phyloP scores from a whole-genome alignment of 2,888 invertebrate species.

The Mythimna vitellina region DNA sequence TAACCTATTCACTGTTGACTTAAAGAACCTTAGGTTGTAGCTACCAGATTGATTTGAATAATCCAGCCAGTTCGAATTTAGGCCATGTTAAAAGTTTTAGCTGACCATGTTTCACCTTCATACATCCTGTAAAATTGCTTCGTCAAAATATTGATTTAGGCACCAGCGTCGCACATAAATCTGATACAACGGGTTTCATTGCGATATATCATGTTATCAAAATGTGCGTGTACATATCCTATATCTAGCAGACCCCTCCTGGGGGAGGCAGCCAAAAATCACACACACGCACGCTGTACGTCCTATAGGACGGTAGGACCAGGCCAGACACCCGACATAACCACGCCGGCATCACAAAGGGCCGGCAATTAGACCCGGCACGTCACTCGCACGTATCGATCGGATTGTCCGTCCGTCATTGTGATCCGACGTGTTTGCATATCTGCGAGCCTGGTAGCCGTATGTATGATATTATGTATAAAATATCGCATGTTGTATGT shows the following conservation, averaged over 20 bases:
- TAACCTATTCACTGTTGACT: too few relatives aligned
- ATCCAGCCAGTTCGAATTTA: background rate
- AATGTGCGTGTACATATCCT: conserved; percentile 40
- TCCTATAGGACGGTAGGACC: conserved; percentile 17
- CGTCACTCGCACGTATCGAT: conserved; percentile 74
- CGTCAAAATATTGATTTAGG: conserved; percentile 38
- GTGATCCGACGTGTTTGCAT: conserved; percentile 66
- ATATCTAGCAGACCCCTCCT: conserved; percentile 36
- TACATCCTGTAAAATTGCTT: conserved; percentile 18
- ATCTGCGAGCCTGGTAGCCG: conserved; percentile 60
- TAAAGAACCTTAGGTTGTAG: too few relatives aligned
- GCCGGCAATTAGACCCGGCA: conserved; percentile 66
- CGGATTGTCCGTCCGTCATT: conserved; percentile 70
- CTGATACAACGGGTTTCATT: conserved; percentile 24
- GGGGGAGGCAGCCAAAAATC: conserved; percentile 50
- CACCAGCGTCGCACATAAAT: conserved; percentile 9
- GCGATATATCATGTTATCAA: conserved; percentile 30
- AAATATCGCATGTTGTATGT: conserved; percentile 26
- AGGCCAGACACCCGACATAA: conserved; percentile 57
- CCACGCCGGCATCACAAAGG: conserved; percentile 54
- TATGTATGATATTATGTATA: conserved; percentile 26
- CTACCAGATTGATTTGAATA: background rate
- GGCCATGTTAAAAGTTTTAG: background rate
- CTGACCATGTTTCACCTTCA: conserved; percentile 1
- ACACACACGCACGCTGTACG: conserved; percentile 37